Evolutionary conservation across 37 sponge, comb jelly and placozoan genomes (phyloP).

Genomic region (Eunapius fragilis): DNA sequence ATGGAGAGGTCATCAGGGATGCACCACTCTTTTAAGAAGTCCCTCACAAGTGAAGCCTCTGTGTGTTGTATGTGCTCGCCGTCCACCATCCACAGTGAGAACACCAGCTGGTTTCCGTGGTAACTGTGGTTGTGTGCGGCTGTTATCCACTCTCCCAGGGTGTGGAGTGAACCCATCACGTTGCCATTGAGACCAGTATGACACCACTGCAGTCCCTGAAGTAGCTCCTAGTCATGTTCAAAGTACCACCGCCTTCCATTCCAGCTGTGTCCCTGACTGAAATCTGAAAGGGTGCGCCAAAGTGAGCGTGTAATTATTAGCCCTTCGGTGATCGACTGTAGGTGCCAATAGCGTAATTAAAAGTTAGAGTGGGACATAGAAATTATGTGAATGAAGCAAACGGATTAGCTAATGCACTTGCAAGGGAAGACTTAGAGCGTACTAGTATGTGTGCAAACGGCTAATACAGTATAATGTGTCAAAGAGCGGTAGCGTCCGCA

Average conservation of each 20-base stretch:
- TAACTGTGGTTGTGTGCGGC: neutral
- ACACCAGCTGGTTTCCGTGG: neutral
- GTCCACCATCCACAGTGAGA: neutral
- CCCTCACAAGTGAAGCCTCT: neutral
- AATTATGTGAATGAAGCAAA: too few species aligned
- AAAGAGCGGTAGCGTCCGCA: too few species aligned
- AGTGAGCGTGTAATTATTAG: too few species aligned
- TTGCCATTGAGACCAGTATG: neutral
- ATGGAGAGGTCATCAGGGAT: neutral
- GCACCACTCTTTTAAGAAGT: neutral
- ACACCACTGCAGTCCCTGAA: neutral
- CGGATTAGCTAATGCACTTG: too few species aligned
- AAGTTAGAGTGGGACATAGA: too few species aligned
- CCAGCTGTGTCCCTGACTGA: slow-evolving; percentile 6
- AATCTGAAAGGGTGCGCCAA: neutral
- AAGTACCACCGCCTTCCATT: neutral
- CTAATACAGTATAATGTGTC: too few species aligned
- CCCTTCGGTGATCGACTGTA: too few species aligned
- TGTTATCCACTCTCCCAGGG: neutral
- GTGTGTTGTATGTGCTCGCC: neutral
- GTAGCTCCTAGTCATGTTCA: slow-evolving; percentile 14
- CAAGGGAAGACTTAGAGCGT: too few species aligned
- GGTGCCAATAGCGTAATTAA: too few species aligned
- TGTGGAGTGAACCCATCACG: neutral
- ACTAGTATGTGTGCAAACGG: too few species aligned